phyloP scores from a whole-genome alignment of 2,797 vertebrate genomes.

The Nothura maculosa region DNA sequence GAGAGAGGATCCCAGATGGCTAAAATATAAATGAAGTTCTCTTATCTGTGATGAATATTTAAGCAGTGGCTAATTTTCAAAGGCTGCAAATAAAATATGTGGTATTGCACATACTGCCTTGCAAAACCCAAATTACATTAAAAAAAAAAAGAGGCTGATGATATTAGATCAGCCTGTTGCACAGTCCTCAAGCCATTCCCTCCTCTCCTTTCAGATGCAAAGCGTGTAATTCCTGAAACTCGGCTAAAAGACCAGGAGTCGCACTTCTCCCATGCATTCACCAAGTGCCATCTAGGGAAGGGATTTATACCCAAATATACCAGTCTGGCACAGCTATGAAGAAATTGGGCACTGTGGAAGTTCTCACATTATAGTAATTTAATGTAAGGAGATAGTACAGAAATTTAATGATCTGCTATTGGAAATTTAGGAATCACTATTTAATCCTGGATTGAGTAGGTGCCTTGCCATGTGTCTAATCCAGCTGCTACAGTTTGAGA shows the following conservation, averaged over 20 bases:
- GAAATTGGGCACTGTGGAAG: neutral
- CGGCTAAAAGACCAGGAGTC: neutral
- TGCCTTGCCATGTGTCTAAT: neutral
- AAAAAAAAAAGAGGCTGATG: neutral
- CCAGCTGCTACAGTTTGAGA: neutral
- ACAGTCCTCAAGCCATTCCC: neutral
- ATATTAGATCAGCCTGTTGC: neutral
- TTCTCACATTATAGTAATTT: neutral
- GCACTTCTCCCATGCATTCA: neutral
- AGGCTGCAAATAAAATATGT: neutral
- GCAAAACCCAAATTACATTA: neutral
- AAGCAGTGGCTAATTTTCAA: constrained; percentile 6
- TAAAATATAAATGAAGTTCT: neutral
- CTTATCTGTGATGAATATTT: neutral
- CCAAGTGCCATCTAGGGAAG: neutral
- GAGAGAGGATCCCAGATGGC: neutral
- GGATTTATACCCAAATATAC: neutral
- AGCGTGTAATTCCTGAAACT: neutral
- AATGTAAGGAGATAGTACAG: neutral
- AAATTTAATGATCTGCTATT: neutral
- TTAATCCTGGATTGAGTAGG: neutral
- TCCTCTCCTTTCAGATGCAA: neutral
- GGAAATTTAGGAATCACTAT: neutral
- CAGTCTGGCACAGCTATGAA: neutral
- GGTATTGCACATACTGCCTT: neutral